phyloP scores from a whole-genome alignment of 2,888 invertebrate species.

The Phortica okadai region DNA sequence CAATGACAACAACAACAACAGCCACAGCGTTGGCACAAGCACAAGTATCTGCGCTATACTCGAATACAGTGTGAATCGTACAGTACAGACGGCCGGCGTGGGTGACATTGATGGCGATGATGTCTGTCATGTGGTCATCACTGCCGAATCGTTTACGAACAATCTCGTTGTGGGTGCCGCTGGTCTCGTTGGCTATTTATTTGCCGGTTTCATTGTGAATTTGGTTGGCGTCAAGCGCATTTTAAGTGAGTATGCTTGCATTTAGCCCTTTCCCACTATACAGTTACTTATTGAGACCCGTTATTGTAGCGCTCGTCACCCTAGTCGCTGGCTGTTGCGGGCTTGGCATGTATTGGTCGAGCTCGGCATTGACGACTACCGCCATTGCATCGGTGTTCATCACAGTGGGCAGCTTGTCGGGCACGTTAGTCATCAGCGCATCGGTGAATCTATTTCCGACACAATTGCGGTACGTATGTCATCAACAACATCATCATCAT shows the following conservation, averaged over 20 bases:
- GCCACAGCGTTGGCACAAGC: conserved; percentile 26
- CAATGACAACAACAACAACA: neutral
- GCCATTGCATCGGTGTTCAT: conserved; percentile 79
- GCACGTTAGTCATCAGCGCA: conserved; percentile 67
- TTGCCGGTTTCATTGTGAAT: conserved; percentile 79
- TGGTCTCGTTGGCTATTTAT: conserved; percentile 80
- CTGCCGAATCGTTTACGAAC: conserved; percentile 82
- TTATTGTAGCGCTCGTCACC: conserved; percentile 70
- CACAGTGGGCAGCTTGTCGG: conserved; percentile 65
- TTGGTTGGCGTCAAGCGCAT: conserved; percentile 78
- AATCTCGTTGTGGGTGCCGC: conserved; percentile 82
- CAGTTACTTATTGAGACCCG: neutral
- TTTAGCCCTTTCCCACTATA: neutral
- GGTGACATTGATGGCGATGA: conserved; percentile 7
- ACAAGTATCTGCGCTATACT: conserved; percentile 65
- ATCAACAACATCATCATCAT: neutral
- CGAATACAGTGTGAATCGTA: conserved; percentile 67
- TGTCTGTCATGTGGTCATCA: conserved; percentile 70
- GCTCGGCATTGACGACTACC: conserved; percentile 77
- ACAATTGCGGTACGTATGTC: conserved; percentile 63
- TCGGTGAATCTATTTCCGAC: conserved; percentile 72
- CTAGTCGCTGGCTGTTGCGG: conserved; percentile 77
- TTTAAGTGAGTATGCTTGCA: conserved; percentile 75
- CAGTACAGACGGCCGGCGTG: conserved; percentile 44
- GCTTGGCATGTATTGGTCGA: conserved; percentile 79